Base-by-base conservation (phyloP, 2,888 invertebrate genomes). In the Lathronympha strigana region DNA sequence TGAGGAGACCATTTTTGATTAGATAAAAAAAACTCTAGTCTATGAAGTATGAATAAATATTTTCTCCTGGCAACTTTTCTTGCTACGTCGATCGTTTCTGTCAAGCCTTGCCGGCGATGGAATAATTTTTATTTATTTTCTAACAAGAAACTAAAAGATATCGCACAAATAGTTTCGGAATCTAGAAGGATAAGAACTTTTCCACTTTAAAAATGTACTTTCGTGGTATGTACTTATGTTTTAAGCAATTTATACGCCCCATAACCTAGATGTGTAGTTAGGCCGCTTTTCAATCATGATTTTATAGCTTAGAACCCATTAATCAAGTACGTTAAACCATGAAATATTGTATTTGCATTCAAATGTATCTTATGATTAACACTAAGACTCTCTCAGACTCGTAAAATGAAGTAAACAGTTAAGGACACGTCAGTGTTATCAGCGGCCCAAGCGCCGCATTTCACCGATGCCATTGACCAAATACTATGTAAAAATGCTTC, bases 61-160 rank as follows among this genome's bases (percentile, higher is more conserved):
- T 67, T 61, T 50, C 15, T 8, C 17, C 15, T 76, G 64, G 79
- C 74, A 82, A 78, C 74, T 75, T 57, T 70, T 23, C 0, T 31
- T 80, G 84, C 86, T 78, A 88, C 88, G 89, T 89, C 82, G 86
- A 81, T 80, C 71, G 72, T 77, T 83, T 76, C 74, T 81, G 86
- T 87, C 87, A 85, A 82, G 75, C 53, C 62, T 66, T 69, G 70
- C 82, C 81, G 80, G 80, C 72, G 67, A 67, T 69, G 71, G 54
- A 63, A 71, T 33, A 33, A 55, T 62, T 58, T 58, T 67, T 63
- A 67, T 51, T 67, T 69, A 36, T 66, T 73, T 61, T 69, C 68
- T 53, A 68, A 62, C 31, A 70, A 71, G 36, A 68, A 69, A 67
- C 61, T 67, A 67, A 72, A 61, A 69, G 28, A 64, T 57, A 70